Conservation (phyloP, 2,888 invertebrate species). For the Automeris io region DNA sequence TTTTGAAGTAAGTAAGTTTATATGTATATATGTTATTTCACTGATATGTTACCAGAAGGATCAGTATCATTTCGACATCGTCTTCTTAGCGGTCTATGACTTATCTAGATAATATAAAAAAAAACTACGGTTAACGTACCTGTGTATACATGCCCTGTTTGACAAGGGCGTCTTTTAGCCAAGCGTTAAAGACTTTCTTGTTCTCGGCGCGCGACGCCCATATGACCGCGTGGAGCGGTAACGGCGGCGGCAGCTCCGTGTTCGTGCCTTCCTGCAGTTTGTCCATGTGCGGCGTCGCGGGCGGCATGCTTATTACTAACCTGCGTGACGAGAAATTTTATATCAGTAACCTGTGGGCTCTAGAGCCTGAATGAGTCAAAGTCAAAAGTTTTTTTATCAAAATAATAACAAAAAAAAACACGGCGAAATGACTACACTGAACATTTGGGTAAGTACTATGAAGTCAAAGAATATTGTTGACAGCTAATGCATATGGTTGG, state of each 20-base stretch:
- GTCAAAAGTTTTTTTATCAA: too few relatives aligned
- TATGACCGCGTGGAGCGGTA: conserved; percentile 88
- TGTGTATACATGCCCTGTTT: conserved; percentile 94
- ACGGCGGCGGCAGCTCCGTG: conserved; percentile 80
- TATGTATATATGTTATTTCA: too few relatives aligned
- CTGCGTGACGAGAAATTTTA: conserved; percentile 51
- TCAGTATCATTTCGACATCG: too few relatives aligned
- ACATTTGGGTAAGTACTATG: background rate
- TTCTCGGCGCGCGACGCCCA: conserved; percentile 93
- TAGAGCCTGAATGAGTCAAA: too few relatives aligned
- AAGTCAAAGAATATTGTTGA: background rate
- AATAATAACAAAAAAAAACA: too few relatives aligned
- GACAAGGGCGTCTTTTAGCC: conserved; percentile 94
- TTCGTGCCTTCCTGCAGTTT: conserved; percentile 83
- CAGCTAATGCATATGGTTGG: too few relatives aligned
- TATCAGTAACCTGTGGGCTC: too few relatives aligned
- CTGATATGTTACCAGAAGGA: too few relatives aligned
- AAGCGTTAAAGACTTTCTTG: conserved; percentile 88
- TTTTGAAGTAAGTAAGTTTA: too few relatives aligned
- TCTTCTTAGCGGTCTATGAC: too few relatives aligned
- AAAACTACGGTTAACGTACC: conserved; percentile 43
- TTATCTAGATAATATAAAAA: background rate
- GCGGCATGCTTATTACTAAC: conserved; percentile 90
- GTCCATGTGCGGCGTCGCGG: conserved; percentile 92
- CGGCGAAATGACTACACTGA: too few relatives aligned